phyloP scores from a whole-genome alignment of 2,113 vertebrate genomes.

The Burhinus bistriatus region DNA sequence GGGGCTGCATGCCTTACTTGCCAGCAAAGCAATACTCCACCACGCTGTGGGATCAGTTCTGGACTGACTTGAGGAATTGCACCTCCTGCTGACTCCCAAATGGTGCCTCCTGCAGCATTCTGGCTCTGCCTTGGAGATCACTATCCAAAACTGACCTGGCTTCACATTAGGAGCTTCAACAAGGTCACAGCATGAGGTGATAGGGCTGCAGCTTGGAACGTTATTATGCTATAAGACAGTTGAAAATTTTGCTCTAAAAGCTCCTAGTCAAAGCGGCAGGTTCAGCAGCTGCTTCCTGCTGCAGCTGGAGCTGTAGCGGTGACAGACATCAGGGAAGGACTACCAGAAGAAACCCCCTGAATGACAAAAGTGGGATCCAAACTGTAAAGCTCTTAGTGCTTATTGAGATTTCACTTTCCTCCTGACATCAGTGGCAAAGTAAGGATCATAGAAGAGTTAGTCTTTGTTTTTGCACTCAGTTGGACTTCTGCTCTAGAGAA shows the following conservation, averaged over 20 bases:
- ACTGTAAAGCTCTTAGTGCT: not conserved
- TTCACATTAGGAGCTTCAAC: not conserved
- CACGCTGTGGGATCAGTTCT: slow-evolving; percentile 38
- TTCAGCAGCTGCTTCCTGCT: not conserved
- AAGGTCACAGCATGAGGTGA: slow-evolving; percentile 14
- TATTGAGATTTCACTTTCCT: not conserved
- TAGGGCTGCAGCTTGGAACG: not conserved
- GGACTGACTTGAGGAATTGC: slow-evolving; percentile 38
- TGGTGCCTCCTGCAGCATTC: slow-evolving; percentile 30
- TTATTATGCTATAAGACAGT: not conserved
- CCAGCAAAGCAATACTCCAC: slow-evolving; percentile 30
- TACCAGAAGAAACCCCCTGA: not conserved
- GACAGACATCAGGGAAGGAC: not conserved
- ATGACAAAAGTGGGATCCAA: not conserved
- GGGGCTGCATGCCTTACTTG: not conserved
- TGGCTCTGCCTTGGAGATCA: not conserved
- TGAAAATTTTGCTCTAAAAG: not conserved
- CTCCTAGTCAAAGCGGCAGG: not conserved
- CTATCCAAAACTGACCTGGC: slow-evolving; percentile 27
- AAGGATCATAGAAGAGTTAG: not conserved
- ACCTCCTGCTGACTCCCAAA: slow-evolving; percentile 47
- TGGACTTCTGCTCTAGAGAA: not conserved
- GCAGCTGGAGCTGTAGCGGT: not conserved
- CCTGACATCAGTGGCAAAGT: not conserved
- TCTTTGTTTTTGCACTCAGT: not conserved